A percentile compares a stretch with the other conserved stretches of the same genome.
Conservation (phyloP, 2,888 invertebrate species). For the Lomographa bimaculata region DNA sequence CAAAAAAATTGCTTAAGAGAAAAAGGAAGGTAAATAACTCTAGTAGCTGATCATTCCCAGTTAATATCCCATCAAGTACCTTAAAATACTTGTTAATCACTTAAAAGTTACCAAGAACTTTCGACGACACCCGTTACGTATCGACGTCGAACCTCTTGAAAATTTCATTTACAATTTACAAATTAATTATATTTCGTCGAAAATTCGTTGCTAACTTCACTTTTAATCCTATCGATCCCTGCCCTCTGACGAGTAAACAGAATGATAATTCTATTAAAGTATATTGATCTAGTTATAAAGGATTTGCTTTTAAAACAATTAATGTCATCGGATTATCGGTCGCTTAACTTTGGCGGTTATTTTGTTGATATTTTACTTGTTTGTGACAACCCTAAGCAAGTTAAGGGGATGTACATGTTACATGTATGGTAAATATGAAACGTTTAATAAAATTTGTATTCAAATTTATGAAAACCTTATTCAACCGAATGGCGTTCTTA, state of each 20-base stretch:
- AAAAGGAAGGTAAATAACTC: too few relatives aligned
- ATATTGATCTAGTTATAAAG: constrained; percentile 68
- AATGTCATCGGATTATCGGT: constrained; percentile 28
- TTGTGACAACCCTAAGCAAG: constrained; percentile 1
- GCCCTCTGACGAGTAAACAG: constrained; percentile 58
- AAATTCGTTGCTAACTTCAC: constrained; percentile 57
- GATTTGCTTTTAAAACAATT: constrained; percentile 35
- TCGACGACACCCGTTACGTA: constrained; percentile 29
- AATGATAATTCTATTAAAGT: constrained; percentile 71
- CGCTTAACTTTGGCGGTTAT: constrained; percentile 18
- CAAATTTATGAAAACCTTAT: too few relatives aligned
- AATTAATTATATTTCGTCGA: constrained; percentile 70
- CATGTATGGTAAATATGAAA: too few relatives aligned
- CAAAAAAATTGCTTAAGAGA: too few relatives aligned
- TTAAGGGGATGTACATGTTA: too few relatives aligned
- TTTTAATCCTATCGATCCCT: constrained; percentile 71
- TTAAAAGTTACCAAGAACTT: constrained; percentile 30
- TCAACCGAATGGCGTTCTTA: too few relatives aligned
- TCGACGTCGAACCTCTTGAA: constrained; percentile 31
- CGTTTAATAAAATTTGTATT: too few relatives aligned
- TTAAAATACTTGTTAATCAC: constrained; percentile 27
- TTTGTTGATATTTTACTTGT: constrained; percentile 15
- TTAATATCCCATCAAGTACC: too few relatives aligned
- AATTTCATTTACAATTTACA: constrained; percentile 39
- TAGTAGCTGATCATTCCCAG: too few relatives aligned